Evolutionary conservation across 2,797 vertebrate genomes (phyloP).

Genomic region (Antrozous pallidus): DNA sequence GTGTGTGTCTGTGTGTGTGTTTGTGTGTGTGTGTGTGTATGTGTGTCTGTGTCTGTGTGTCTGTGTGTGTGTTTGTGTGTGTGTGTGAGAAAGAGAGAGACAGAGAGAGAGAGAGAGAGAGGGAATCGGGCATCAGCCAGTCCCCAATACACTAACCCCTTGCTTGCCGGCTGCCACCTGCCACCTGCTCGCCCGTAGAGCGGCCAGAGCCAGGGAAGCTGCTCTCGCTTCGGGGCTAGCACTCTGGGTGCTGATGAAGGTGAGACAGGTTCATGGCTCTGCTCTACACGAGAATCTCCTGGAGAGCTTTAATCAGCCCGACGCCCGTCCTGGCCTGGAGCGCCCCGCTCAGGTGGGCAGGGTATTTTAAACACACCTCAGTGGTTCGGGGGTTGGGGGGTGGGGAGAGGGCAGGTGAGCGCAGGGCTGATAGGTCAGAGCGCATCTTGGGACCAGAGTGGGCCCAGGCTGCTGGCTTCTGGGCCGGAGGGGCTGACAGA

Average conservation of each 20-base stretch:
- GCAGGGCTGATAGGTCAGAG: background rate
- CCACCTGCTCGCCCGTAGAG: too few relatives aligned
- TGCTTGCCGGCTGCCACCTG: background rate
- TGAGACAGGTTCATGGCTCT: background rate
- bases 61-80: background rate
- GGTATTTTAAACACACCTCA: background rate
- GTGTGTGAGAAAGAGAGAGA: background rate
- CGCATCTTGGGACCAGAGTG: background rate
- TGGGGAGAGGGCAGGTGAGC: background rate
- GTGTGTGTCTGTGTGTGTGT: background rate
- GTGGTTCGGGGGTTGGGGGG: background rate
- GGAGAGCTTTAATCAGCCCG: background rate
- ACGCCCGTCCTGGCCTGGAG: background rate
- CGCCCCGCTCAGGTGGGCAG: accelerated
- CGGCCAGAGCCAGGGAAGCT: background rate
- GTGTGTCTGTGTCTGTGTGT: too few relatives aligned
- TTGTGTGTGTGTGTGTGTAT: background rate
- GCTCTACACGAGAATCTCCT: background rate
- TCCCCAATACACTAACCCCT: background rate
- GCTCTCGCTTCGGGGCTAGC: accelerated
- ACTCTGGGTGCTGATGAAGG: background rate
- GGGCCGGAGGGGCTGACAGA: background rate
- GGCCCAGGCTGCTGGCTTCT: too few relatives aligned
- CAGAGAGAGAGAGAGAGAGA: too few relatives aligned
- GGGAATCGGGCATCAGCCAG: background rate